phyloP scores from a whole-genome alignment of 2,113 vertebrate genomes.

The Sorex fumeus region DNA sequence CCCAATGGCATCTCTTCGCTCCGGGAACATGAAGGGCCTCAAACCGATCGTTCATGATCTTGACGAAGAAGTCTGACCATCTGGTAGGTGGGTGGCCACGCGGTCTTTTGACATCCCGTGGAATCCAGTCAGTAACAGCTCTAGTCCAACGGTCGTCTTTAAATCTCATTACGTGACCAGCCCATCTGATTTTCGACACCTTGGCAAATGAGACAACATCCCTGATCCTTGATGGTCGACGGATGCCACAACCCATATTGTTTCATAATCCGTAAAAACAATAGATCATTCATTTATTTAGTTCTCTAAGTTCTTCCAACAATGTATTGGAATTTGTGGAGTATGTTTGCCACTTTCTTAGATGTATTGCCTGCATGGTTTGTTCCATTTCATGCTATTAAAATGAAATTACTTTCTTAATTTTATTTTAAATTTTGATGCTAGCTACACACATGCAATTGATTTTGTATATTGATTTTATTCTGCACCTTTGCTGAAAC shows the following conservation, averaged over 20 bases:
- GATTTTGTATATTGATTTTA: neutral
- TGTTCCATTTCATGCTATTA: conserved; percentile 24
- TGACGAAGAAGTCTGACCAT: no score
- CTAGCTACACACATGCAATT: conserved; percentile 19
- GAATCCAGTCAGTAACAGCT: no score
- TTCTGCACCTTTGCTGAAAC: neutral
- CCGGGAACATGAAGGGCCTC: no score
- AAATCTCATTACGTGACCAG: no score
- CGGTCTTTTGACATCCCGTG: no score
- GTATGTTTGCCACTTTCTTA: neutral
- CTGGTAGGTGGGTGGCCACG: no score
- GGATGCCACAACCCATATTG: neutral
- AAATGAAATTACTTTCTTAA: conserved; percentile 34
- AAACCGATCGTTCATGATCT: no score
- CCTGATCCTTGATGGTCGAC: no score
- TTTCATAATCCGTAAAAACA: neutral
- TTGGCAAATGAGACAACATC: no score
- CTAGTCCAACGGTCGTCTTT: no score
- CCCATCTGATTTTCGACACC: no score
- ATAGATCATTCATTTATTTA: neutral
- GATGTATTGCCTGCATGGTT: neutral
- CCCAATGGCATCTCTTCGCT: no score
- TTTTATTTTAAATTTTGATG: conserved; percentile 37
- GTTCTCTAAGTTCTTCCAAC: conserved; percentile 36
- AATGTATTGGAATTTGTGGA: conserved; percentile 46